Percentiles rank a stretch among this genome's conserved stretches.
phyloP scores from a whole-genome alignment of 2,888 invertebrate species.

The Enchytraeus crypticus region DNA sequence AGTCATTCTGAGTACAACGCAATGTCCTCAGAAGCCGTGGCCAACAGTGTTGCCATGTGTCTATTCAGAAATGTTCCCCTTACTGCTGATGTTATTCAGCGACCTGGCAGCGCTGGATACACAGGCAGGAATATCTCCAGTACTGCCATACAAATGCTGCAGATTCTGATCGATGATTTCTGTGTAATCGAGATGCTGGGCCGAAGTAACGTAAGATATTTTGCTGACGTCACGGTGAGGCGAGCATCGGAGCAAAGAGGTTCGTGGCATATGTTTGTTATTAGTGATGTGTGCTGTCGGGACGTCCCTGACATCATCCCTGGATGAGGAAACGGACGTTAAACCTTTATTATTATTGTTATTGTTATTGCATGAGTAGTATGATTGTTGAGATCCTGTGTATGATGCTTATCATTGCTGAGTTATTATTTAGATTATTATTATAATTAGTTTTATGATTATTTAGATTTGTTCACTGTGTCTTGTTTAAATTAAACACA shows the following conservation, averaged over 20 bases:
- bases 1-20: constrained; percentile 45
- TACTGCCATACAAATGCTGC: constrained; percentile 62
- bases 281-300: too few relatives aligned
- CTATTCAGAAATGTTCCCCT: constrained; percentile 35
- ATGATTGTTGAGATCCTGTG: too few relatives aligned
- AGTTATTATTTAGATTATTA: too few relatives aligned
- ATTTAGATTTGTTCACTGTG: too few relatives aligned
- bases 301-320: too few relatives aligned
- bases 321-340: too few relatives aligned
- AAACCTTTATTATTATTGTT: too few relatives aligned
- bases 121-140: constrained; percentile 33
- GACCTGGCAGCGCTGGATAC: constrained; percentile 33
- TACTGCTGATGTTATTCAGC: not conserved
- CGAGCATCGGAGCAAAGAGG: constrained; percentile 40
- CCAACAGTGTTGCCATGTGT: constrained; percentile 45
- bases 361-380: too few relatives aligned
- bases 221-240: constrained; percentile 42
- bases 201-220: constrained; percentile 44
- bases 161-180: constrained; percentile 92
- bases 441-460: too few relatives aligned
- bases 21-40: constrained; percentile 47
- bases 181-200: constrained; percentile 91
- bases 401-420: too few relatives aligned
- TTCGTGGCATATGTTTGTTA: too few relatives aligned
- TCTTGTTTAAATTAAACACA: too few relatives aligned